phyloP scores from a whole-genome alignment of 2,113 vertebrate species.

The Stegostoma tigrinum region DNA sequence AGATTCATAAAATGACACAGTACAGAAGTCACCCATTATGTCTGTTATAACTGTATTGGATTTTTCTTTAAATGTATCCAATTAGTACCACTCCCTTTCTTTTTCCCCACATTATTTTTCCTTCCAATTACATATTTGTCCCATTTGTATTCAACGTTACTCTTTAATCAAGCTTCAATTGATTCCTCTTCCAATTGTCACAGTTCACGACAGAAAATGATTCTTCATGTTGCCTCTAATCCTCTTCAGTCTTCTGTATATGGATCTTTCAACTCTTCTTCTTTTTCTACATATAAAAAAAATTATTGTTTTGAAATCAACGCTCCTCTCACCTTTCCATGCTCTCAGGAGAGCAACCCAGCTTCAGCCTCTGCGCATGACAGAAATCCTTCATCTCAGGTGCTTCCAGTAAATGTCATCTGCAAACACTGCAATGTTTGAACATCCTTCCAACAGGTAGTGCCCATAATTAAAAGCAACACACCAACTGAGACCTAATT shows the following conservation, averaged over 20 bases:
- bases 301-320: background rate
- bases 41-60: background rate
- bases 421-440: background rate
- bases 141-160: background rate
- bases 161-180: too few relatives aligned
- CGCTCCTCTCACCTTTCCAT: background rate
- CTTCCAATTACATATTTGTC: background rate
- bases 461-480: background rate
- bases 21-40: background rate
- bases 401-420: background rate
- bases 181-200: too few relatives aligned
- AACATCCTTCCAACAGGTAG: background rate
- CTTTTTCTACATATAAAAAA: background rate
- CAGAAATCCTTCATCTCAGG: background rate
- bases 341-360: background rate
- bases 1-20: background rate
- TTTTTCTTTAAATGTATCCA: background rate
- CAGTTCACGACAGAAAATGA: background rate
- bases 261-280: background rate
- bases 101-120: background rate
- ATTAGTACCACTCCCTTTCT: background rate
- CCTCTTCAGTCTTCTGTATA: background rate
- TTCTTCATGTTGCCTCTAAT: background rate
- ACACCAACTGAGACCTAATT: background rate
- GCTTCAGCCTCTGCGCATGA: background rate